phyloP scores from a whole-genome alignment of 2,797 vertebrate genomes.

The Spinus pinus region DNA sequence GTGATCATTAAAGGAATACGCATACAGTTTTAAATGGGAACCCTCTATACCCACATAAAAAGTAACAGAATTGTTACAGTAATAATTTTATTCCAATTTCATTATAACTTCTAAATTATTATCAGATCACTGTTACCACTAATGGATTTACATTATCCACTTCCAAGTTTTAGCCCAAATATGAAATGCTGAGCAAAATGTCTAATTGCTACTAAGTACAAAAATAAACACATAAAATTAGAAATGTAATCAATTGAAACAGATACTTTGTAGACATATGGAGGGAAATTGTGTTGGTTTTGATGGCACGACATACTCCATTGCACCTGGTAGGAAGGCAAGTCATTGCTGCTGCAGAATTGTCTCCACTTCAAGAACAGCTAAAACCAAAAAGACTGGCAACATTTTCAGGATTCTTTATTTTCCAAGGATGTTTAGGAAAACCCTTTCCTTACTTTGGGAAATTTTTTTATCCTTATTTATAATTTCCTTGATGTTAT shows the following conservation, averaged over 20 bases:
- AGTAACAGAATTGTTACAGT: neutral
- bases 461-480: neutral
- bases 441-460: neutral
- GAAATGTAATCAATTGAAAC: neutral
- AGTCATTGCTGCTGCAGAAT: neutral
- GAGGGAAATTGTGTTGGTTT: neutral
- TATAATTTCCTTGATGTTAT: neutral
- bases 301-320: accelerated
- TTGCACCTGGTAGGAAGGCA: neutral
- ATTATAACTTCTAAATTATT: neutral
- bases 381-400: neutral
- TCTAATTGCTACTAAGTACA: neutral
- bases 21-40: neutral
- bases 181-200: neutral
- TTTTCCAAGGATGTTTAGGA: neutral
- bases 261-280: neutral
- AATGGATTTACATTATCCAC: neutral
- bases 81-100: neutral
- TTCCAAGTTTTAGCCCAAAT: neutral
- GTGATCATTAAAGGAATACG: neutral
- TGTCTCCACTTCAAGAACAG: neutral
- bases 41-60: neutral
- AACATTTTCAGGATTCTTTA: neutral
- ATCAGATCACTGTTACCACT: neutral
- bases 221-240: neutral